phyloP scores from a whole-genome alignment of 1,140 invertebrate genomes.

The Drosophila subpulchrella region DNA sequence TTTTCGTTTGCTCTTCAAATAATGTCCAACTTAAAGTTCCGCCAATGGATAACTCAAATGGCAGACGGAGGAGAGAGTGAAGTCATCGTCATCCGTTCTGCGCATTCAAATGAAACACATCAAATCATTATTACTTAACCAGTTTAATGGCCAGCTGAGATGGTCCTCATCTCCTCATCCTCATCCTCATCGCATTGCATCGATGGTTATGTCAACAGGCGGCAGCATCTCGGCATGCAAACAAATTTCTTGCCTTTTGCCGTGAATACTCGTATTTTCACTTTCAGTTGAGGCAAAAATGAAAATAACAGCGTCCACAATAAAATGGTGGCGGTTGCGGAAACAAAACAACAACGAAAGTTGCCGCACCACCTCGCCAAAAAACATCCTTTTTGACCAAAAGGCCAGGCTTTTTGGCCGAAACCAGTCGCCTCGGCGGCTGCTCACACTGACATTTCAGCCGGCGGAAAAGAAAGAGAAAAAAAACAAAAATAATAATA shows the following conservation, averaged over 20 bases:
- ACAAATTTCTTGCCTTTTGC: conserved; percentile 47
- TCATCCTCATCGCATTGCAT: conserved; percentile 17
- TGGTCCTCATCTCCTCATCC: conserved; percentile 9
- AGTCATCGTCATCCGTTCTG: conserved; percentile 26
- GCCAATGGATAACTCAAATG: conserved; percentile 7
- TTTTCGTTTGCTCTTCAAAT: conserved; percentile 30
- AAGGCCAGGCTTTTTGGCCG: conserved; percentile 47
- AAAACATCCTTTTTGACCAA: conserved; percentile 74
- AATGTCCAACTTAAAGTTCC: conserved; percentile 17
- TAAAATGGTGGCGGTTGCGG: conserved; percentile 64
- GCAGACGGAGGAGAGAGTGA: neutral
- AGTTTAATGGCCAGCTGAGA: conserved; percentile 46
- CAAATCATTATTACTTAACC: conserved; percentile 49
- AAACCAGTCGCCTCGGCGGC: conserved; percentile 67
- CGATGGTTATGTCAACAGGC: conserved; percentile 67
- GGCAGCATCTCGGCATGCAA: conserved; percentile 46
- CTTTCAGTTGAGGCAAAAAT: conserved; percentile 63
- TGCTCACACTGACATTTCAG: conserved; percentile 64
- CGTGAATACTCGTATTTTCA: conserved; percentile 65
- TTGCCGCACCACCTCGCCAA: conserved; percentile 54
- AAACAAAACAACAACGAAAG: conserved; percentile 76
- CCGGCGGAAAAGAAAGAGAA: conserved; percentile 16
- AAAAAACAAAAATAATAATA: conserved; percentile 1
- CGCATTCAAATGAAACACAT: conserved; percentile 37
- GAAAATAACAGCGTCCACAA: conserved; percentile 54